A percentile compares a stretch with the other conserved stretches of the same genome.
Conservation (phyloP, 2,888 invertebrate species). For the Polydrusus cervinus region DNA sequence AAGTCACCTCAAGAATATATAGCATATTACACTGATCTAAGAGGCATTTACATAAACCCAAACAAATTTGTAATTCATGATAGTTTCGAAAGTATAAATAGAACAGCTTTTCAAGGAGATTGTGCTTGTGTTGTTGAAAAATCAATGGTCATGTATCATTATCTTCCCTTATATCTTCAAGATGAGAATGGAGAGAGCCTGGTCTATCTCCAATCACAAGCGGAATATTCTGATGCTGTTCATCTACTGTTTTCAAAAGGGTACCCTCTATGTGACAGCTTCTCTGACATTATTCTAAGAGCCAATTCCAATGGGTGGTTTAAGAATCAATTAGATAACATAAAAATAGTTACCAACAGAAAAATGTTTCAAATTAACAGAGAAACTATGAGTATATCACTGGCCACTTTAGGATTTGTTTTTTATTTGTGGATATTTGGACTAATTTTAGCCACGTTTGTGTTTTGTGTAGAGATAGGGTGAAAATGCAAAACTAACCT, state of each 20-base stretch:
- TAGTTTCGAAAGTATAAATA: background rate
- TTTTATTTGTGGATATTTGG: conserved; percentile 21
- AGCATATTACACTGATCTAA: background rate
- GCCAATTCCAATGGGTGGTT: conserved; percentile 12
- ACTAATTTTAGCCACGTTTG: background rate
- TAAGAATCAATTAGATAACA: background rate
- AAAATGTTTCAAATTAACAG: conserved; percentile 10
- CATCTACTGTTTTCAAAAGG: conserved; percentile 32
- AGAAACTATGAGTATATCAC: background rate
- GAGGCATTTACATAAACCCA: background rate
- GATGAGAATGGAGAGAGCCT: conserved; percentile 8
- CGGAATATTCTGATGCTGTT: background rate
- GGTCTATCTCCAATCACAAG: background rate
- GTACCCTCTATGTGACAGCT: conserved; percentile 11
- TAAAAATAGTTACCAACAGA: background rate
- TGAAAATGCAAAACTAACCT: too few species aligned
- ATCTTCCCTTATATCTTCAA: conserved; percentile 5
- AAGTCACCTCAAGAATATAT: too few species aligned
- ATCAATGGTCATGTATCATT: background rate
- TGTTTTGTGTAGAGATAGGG: conserved; percentile 3
- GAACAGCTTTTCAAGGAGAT: conserved; percentile 26
- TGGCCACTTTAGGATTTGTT: background rate
- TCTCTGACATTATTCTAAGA: background rate
- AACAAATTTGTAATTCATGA: background rate
- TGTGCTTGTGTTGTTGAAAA: background rate